Evolutionary conservation across 2,797 vertebrate genomes (phyloP), one percentile per base, ranked within the genome.

Genomic region (Sebastes kiyomatsui): DNA sequence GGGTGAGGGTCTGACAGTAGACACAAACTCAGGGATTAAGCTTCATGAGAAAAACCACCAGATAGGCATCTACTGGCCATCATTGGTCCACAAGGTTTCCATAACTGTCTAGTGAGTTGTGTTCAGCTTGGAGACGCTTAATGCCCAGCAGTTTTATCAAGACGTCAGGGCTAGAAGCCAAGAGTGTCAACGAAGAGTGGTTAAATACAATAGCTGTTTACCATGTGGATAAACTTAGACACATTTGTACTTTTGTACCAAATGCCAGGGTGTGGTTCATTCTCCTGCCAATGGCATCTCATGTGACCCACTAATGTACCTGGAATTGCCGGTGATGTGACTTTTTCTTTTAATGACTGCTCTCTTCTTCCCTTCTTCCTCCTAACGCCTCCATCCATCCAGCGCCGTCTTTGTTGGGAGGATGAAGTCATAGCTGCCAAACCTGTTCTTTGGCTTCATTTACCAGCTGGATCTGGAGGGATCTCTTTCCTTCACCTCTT

Each of bases 401-500:
- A 35, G 76, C 3, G 0, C 5, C 22, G 20, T 38, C 66, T 87
- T 78, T 80, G 68, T 81, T 14, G 11, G 73, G 55, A 82, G 82
- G 70, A 88, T 81, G 79, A 55, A 87, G 76, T 82, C 82, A 79
- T 16, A 68, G 87, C 84, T 23, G 90, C 87, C 86, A 68, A 88
- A 94, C 93, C 88, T 78, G 92, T 94, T 92, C 69, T 81, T 66
- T 79, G 59, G 83, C 61, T 83, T 42, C 52, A 61, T 90, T 89
- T 75, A 85, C 84, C 79, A 87, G 54, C 76, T 86, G 81, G 75
- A 87, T 90, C 69, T 60, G 22, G 35, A 85, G 66, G 77, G 79
- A 85, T 83, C 84, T 85, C 13, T 75, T 79, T 72, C 30, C 59
- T 46, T 89, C 70, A 59, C 49, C 65, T 28, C 77, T 49, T 84